These are phyloP conservation scores for Drosophila quinaria DNA, from an alignment of 2,888 invertebrate genomes.

Conservation along the genomic window DNA sequence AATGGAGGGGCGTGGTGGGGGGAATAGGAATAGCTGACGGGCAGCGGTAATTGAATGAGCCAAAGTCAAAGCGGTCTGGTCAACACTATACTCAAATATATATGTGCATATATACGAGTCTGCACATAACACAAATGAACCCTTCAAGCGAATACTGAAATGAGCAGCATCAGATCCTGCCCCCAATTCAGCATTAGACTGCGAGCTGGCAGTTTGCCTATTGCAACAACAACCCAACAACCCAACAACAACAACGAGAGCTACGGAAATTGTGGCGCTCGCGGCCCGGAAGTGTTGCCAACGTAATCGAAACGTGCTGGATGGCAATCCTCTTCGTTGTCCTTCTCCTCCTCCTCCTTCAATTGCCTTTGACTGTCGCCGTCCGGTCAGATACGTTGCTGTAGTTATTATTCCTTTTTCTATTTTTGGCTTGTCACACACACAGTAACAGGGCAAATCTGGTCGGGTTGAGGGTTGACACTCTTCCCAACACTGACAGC, in stretches of 20 bases:
- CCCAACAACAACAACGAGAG: constrained; percentile 16
- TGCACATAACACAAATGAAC: constrained; percentile 64
- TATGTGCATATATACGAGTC: constrained; percentile 3
- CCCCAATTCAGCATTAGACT: constrained; percentile 32
- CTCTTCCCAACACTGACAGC: constrained; percentile 32
- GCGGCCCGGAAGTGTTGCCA: constrained; percentile 78
- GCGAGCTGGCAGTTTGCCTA: constrained; percentile 66
- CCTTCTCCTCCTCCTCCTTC: background rate
- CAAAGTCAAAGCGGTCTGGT: constrained; percentile 56
- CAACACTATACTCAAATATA: constrained; percentile 38
- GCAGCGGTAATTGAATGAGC: constrained; percentile 76
- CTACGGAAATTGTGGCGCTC: constrained; percentile 75
- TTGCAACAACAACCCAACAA: constrained; percentile 31
- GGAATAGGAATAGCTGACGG: constrained; percentile 60
- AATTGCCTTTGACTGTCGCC: constrained; percentile 56
- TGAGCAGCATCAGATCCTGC: constrained; percentile 52
- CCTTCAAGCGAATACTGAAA: constrained; percentile 67
- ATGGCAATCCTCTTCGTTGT: constrained; percentile 16
- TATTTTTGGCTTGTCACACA: constrained; percentile 40
- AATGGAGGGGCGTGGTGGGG: constrained; percentile 7
- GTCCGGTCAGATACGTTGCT: constrained; percentile 50
- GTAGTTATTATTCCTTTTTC: background rate
- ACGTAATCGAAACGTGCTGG: constrained; percentile 76
- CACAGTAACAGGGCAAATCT: background rate
- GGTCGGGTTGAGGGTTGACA: constrained; percentile 10